A percentile compares a stretch with the other conserved stretches of the same genome.
Evolutionary conservation across 1,140 invertebrate species (phyloP).

Genomic region (Cherax destructor): DNA sequence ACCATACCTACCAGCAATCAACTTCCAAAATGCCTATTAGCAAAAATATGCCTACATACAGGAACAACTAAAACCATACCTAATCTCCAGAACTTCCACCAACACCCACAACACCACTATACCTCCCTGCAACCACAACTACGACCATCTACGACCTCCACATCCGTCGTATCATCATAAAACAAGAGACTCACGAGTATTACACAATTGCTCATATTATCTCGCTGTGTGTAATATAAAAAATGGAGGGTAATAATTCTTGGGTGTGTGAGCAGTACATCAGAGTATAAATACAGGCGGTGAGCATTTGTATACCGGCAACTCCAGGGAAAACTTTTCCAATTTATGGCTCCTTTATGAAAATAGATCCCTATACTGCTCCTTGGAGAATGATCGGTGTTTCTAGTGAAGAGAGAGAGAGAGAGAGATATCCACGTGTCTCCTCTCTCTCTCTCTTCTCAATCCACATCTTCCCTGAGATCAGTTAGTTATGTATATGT

Average conservation of each 20-base stretch:
- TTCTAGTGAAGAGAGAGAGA: slow-evolving; percentile 16
- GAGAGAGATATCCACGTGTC: too few relatives aligned
- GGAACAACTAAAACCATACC: too few relatives aligned
- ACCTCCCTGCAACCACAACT: neutral
- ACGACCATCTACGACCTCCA: neutral
- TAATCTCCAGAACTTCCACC: neutral
- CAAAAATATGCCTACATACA: too few relatives aligned
- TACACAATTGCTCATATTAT: neutral
- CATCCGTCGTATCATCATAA: neutral
- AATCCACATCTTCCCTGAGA: too few relatives aligned
- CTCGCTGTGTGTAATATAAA: slow-evolving; percentile 7
- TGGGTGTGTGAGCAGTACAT: slow-evolving; percentile 18
- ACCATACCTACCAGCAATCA: too few relatives aligned
- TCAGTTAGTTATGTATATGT: too few relatives aligned
- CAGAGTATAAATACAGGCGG: slow-evolving; percentile 44
- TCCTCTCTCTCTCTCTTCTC: neutral
- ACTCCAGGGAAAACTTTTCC: slow-evolving; percentile 9
- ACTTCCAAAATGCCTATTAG: too few relatives aligned
- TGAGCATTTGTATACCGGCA: slow-evolving; percentile 44
- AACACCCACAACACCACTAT: neutral
- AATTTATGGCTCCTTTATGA: slow-evolving; percentile 46
- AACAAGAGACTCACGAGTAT: neutral
- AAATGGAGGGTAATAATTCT: slow-evolving; percentile 34
- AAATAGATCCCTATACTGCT: slow-evolving; percentile 37
- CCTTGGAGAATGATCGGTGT: slow-evolving; percentile 33